Percentiles rank a stretch among this genome's conserved stretches.
Conservation (phyloP, 2,113 vertebrate genomes). For the Acanthisitta chloris region DNA sequence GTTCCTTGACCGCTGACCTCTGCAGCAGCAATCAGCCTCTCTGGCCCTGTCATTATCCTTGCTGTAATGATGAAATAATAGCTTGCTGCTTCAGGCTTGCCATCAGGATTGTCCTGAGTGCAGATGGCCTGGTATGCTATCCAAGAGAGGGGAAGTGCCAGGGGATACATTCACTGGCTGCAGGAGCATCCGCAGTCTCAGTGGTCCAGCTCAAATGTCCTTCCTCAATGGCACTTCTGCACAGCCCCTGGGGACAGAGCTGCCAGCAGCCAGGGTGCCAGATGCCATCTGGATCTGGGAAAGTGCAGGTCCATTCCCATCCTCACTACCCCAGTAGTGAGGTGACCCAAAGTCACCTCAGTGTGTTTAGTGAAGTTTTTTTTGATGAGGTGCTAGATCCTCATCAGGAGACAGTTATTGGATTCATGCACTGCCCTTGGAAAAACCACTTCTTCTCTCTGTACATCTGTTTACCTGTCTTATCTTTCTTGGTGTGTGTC, state of each 20-base stretch:
- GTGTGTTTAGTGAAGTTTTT: neutral
- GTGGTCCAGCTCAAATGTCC: neutral
- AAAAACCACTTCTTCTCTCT: neutral
- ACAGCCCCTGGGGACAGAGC: neutral
- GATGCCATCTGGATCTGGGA: neutral
- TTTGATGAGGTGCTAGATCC: neutral
- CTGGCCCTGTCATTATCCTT: neutral
- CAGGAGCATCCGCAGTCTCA: neutral
- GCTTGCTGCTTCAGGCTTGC: neutral
- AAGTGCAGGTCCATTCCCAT: neutral
- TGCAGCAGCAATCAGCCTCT: slow-evolving; percentile 3
- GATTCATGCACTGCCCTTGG: neutral
- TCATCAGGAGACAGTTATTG: neutral
- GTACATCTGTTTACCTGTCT: neutral
- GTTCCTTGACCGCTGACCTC: slow-evolving; percentile 31
- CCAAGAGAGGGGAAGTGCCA: neutral
- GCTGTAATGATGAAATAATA: slow-evolving; percentile 48
- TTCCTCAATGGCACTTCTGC: neutral
- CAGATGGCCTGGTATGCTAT: slow-evolving; percentile 18
- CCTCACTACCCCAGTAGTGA: neutral
- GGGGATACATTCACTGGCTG: neutral
- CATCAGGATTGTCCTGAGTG: neutral
- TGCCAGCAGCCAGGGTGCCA: neutral
- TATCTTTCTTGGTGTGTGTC: neutral
- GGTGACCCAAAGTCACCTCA: neutral